phyloP scores from a whole-genome alignment of 2,797 vertebrate species.

The Oreochromis grahami region DNA sequence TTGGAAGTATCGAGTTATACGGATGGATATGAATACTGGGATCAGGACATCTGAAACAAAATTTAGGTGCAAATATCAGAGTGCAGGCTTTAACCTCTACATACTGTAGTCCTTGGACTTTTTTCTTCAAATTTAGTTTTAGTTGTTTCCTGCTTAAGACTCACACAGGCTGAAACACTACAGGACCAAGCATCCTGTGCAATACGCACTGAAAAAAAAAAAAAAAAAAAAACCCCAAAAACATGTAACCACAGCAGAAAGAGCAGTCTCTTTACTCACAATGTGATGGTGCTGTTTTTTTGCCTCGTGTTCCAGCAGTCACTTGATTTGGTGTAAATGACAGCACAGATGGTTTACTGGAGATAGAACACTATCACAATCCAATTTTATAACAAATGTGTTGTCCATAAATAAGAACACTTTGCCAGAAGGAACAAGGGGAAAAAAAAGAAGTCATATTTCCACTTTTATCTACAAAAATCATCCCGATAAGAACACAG shows the following conservation, averaged over 20 bases:
- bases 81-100: slow-evolving; percentile 4
- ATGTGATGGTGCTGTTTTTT: slow-evolving; percentile 11
- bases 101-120: background rate
- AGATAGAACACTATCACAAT: slow-evolving; percentile 13
- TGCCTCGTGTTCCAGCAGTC: background rate
- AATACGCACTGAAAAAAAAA: background rate
- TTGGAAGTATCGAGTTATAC: background rate
- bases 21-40: background rate
- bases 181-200: slow-evolving; percentile 12
- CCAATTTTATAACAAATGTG: slow-evolving; percentile 14
- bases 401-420: slow-evolving; percentile 48
- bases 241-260: slow-evolving; percentile 31
- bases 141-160: background rate
- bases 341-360: background rate
- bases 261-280: slow-evolving; percentile 13
- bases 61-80: slow-evolving; percentile 18
- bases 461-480: slow-evolving; percentile 28
- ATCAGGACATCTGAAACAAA: background rate
- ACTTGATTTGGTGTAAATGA: slow-evolving; percentile 12
- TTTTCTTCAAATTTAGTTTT: background rate
- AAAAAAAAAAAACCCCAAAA: fast-evolving
- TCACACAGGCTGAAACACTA: slow-evolving; percentile 15
- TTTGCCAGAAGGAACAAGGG: background rate
- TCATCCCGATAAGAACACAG: slow-evolving; percentile 43
- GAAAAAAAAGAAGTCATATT: background rate